These are phyloP conservation scores for Eupithecia subfuscata DNA, from an alignment of 2,888 invertebrate genomes.

Conservation along the genomic window DNA sequence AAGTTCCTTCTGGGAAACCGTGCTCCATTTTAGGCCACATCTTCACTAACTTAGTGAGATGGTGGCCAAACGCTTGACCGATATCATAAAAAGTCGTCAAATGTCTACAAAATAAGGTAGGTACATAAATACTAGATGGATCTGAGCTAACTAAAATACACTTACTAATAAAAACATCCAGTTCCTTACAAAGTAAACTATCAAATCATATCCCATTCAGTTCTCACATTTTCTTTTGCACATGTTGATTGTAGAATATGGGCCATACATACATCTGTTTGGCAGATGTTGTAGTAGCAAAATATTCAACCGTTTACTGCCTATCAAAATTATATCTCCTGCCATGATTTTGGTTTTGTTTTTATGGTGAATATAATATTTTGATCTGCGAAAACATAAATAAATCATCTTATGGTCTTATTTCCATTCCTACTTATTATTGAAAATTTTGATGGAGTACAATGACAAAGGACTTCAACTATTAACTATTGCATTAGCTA, in stretches of 20 bases:
- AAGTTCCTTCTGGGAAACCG: too few relatives aligned
- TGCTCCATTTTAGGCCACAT: too few relatives aligned
- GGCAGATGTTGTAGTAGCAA: slow-evolving; percentile 31
- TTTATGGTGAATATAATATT: background rate
- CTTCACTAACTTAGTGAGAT: too few relatives aligned
- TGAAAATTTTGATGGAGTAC: too few relatives aligned
- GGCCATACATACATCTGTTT: slow-evolving; percentile 34
- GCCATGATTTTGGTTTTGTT: slow-evolving; percentile 24
- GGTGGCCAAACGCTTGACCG: too few relatives aligned
- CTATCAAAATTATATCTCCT: slow-evolving; percentile 36
- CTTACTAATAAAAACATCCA: too few relatives aligned
- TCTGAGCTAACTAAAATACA: background rate
- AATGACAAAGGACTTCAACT: background rate
- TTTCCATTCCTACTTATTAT: too few relatives aligned
- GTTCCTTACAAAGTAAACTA: background rate
- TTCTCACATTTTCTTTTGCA: slow-evolving; percentile 39
- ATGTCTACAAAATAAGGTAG: background rate
- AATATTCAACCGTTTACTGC: slow-evolving; percentile 20
- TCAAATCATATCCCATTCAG: slow-evolving; percentile 17
- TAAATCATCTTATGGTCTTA: too few relatives aligned
- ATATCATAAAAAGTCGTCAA: too few relatives aligned
- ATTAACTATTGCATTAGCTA: background rate
- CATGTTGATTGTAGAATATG: slow-evolving; percentile 25
- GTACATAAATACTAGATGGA: background rate
- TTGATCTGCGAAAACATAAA: background rate